These are phyloP conservation scores for Sternarchorhynchus goeldii DNA, from an alignment of 2,797 vertebrate species.

Conservation along the genomic window DNA sequence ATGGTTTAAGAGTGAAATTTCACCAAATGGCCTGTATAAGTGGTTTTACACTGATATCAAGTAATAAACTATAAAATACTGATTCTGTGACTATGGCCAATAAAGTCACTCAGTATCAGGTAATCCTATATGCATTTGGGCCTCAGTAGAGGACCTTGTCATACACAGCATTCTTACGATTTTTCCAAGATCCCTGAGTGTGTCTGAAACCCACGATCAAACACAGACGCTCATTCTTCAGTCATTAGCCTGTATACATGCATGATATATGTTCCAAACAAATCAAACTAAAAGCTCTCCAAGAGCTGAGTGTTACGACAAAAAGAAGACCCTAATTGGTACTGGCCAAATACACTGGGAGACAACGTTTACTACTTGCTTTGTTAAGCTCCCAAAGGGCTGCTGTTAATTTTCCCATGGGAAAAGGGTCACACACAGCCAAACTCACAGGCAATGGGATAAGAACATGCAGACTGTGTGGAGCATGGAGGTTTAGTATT, in stretches of 20 bases:
- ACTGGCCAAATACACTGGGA: slow-evolving; percentile 24
- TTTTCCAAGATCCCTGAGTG: slow-evolving; percentile 56
- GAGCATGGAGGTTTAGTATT: slow-evolving; percentile 23
- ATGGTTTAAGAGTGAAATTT: background rate
- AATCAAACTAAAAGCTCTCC: slow-evolving; percentile 45
- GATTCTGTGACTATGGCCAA: background rate
- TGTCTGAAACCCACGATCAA: slow-evolving; percentile 59
- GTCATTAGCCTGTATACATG: slow-evolving; percentile 57
- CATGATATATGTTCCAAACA: slow-evolving; percentile 55
- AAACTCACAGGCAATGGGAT: slow-evolving; percentile 54
- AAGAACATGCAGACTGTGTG: slow-evolving; percentile 35
- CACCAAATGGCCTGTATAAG: background rate
- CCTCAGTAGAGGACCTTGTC: background rate
- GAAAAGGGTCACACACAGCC: slow-evolving; percentile 44
- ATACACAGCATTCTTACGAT: slow-evolving; percentile 60
- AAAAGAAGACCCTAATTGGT: slow-evolving; percentile 36
- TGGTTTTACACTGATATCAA: background rate
- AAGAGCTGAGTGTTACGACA: slow-evolving; percentile 34
- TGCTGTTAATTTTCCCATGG: slow-evolving; percentile 63
- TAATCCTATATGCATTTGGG: slow-evolving; percentile 37
- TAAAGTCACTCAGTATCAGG: slow-evolving; percentile 17
- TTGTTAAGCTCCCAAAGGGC: slow-evolving; percentile 31
- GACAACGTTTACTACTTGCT: slow-evolving; percentile 21
- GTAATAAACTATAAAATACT: background rate
- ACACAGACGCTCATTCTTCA: slow-evolving; percentile 51